Base-by-base conservation (phyloP, 2,797 vertebrate genomes). In the Helostoma temminkii region DNA sequence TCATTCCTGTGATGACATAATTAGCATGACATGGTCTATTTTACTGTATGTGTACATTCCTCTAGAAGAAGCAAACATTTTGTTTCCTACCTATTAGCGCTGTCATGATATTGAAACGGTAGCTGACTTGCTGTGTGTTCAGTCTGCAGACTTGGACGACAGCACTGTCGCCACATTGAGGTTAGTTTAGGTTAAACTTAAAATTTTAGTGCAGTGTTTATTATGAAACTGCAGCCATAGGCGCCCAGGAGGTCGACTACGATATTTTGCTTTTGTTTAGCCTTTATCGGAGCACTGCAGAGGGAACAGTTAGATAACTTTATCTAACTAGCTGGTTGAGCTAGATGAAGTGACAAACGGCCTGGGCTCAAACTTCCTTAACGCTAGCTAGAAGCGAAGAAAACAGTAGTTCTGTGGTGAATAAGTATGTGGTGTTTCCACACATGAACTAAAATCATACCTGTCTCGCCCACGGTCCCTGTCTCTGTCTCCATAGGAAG, bases 381-480 rank as follows among this genome's bases (percentile, higher is more conserved):
- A 3, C 5, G 4, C 36, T 50, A 16, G 11, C 11, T 37, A 30
- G 28, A 30, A 4, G 28, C 28, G 28, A 61, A 28, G 22, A n/a
- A 22, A 68, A 30, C 34, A 8, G 12, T 5, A 25, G 5, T 9
- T 6, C 2, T 18, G 3, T 11, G 1, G 9, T 12, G 0, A 24
- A 52, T 11, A 63, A 10, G 3, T 21, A 10, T 26, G 10, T 47
- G 6, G 36, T 21, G 15, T 47, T 58, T 26, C 1, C 2, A 26
- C 12, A 5, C n/a, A 5, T 18, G 0, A 14, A 32, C 2, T 12
- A 12, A 22, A 37, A 34, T 30, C 77, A 65, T 76, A 95, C 94
- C 96, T 92, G 85, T 95, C 94, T 37, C 94, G 87, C 54, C 96
- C 97, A 56, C 96, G 96, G 91, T 97, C 97, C 46, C 97, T 91